Percentiles rank a stretch among this genome's conserved stretches.
Evolutionary conservation across 2,797 vertebrate species (phyloP).

Genomic region (Syndactyla subalaris): DNA sequence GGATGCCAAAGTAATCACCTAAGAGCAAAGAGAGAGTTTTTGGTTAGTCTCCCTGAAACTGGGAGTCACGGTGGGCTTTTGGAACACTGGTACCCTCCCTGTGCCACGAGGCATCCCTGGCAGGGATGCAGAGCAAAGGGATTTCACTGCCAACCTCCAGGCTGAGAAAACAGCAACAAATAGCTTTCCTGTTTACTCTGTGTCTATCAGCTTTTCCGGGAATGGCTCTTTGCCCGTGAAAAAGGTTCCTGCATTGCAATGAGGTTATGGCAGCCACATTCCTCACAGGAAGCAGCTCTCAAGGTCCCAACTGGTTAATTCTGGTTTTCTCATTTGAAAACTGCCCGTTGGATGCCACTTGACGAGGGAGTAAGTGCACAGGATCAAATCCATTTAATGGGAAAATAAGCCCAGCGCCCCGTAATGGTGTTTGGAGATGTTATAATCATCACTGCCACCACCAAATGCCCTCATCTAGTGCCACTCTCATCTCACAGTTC

Average conservation of each 20-base stretch:
- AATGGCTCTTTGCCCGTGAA: not conserved
- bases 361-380: not conserved
- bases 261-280: not conserved
- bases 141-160: not conserved
- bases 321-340: not conserved
- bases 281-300: not conserved
- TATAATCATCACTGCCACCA: not conserved
- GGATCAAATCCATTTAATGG: slow-evolving; percentile 21
- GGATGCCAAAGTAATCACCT: slow-evolving; percentile 97
- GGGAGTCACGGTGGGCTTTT: fast-evolving
- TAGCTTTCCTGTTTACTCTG: not conserved
- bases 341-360: not conserved
- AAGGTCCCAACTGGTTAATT: not conserved
- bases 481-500: not conserved
- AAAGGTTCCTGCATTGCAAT: not conserved
- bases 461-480: not conserved
- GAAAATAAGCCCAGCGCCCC: not conserved
- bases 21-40: not conserved
- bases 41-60: not conserved
- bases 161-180: not conserved
- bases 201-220: not conserved
- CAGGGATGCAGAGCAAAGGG: not conserved
- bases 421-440: not conserved
- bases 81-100: fast-evolving
- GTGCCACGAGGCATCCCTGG: not conserved